Percentiles rank a stretch among this genome's conserved stretches.
Conservation (phyloP, 2,888 invertebrate genomes). For the Eristalinus sepulchralis region DNA sequence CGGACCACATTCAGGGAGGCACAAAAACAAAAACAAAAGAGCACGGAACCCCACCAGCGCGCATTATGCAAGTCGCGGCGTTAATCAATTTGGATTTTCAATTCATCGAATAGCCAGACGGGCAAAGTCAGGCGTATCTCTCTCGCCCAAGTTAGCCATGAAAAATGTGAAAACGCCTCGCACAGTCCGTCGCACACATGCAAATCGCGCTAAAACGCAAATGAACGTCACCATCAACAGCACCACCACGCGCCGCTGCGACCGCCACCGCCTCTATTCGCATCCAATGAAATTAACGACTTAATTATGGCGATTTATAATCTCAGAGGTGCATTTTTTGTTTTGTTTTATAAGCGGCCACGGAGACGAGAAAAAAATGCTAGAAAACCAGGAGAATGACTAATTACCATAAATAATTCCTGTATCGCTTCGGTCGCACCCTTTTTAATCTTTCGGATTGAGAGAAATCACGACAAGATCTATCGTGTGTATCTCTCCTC, state of each 20-base stretch:
- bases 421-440: conserved; percentile 60
- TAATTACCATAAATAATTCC: conserved; percentile 63
- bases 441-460: conserved; percentile 55
- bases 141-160: conserved; percentile 2
- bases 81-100: not conserved
- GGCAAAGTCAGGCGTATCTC: not conserved
- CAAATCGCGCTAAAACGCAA: conserved; percentile 9
- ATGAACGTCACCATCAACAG: conserved; percentile 24
- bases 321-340: conserved; percentile 6
- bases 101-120: not conserved
- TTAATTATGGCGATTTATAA: conserved; percentile 58
- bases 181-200: conserved; percentile 6
- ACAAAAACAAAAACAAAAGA: not conserved
- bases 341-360: conserved; percentile 24
- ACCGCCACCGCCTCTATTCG: not conserved
- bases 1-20: not conserved
- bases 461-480: conserved; percentile 60
- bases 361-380: conserved; percentile 3
- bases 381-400: conserved; percentile 40
- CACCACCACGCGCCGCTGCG: not conserved
- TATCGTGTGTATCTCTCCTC: conserved; percentile 13
- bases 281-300: conserved; percentile 50
- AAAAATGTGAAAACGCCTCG: conserved; percentile 6
- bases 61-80: not conserved
- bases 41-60: not conserved